phyloP scores from a whole-genome alignment of 1,140 invertebrate species.

The Cotesia vestalis region DNA sequence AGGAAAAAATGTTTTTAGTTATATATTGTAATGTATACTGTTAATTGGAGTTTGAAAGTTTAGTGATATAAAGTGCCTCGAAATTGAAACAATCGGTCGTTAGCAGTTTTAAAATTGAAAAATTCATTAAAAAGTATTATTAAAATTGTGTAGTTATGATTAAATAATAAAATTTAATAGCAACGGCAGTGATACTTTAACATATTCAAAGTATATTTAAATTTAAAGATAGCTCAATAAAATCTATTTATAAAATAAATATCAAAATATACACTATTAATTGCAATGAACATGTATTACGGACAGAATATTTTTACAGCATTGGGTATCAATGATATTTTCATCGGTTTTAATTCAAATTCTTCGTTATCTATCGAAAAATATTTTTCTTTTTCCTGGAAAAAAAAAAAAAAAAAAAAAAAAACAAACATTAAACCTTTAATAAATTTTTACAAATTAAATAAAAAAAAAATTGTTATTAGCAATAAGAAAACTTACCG shows the following conservation, averaged over 20 bases:
- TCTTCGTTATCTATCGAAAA: constrained; percentile 85
- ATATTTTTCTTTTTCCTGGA: constrained; percentile 67
- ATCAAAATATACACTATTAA: constrained; percentile 11
- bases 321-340: constrained; percentile 77
- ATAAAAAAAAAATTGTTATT: constrained; percentile 2
- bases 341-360: constrained; percentile 81
- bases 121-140: background rate
- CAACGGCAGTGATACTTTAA: background rate
- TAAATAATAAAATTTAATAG: background rate
- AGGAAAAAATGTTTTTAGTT: too few species aligned
- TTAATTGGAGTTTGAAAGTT: too few species aligned
- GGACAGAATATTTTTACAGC: constrained; percentile 72
- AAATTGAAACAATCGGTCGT: too few species aligned
- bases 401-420: constrained; percentile 44
- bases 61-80: too few species aligned
- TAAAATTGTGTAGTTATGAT: too few species aligned
- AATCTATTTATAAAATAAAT: constrained; percentile 12
- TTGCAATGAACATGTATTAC: constrained; percentile 32
- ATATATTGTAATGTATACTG: too few species aligned
- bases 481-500: constrained; percentile 42
- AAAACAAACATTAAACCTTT: constrained; percentile 30
- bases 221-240: constrained; percentile 9
- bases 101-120: too few species aligned
- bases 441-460: constrained; percentile 11
- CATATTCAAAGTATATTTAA: background rate